Evolutionary conservation across 2,113 vertebrate genomes (phyloP).

Genomic region (Festucalex cinctus): DNA sequence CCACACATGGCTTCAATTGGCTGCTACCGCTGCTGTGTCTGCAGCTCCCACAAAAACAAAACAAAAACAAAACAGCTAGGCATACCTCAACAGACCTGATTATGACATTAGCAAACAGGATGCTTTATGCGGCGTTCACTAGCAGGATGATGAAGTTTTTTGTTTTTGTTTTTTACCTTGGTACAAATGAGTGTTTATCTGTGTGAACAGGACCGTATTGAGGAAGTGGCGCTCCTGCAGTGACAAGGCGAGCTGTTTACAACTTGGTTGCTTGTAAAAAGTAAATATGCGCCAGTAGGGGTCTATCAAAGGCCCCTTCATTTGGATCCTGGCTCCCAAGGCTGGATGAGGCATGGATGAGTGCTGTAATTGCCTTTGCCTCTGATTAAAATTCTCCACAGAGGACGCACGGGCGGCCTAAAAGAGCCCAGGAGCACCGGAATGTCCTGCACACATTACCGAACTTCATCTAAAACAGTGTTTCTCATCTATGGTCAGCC

Average conservation of each 20-base stretch:
- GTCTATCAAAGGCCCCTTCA: constrained; percentile 68
- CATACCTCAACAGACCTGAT: constrained; percentile 55
- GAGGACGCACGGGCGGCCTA: constrained; percentile 34
- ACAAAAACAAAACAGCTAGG: constrained; percentile 21
- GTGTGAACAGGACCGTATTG: constrained; percentile 46
- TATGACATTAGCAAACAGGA: constrained; percentile 57
- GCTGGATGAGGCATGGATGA: constrained; percentile 50
- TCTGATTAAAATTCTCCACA: constrained; percentile 59
- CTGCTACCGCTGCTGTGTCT: constrained; percentile 57
- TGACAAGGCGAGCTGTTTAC: constrained; percentile 67
- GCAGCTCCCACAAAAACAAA: constrained; percentile 27
- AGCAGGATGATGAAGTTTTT: neutral
- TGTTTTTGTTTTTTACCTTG: constrained; percentile 1
- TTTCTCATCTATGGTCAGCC: too few relatives aligned
- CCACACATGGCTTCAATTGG: constrained; percentile 70
- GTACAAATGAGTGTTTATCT: constrained; percentile 20
- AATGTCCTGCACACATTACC: neutral
- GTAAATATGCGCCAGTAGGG: constrained; percentile 58
- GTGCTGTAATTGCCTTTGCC: constrained; percentile 49
- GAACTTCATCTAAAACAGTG: too few relatives aligned
- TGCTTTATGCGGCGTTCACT: constrained; percentile 5
- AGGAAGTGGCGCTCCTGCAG: constrained; percentile 34
- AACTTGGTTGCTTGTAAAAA: constrained; percentile 65
- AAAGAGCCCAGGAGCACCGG: constrained; percentile 17
- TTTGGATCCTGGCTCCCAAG: constrained; percentile 44